phyloP scores from a whole-genome alignment of 2,888 invertebrate species.

The Tillus elongatus region DNA sequence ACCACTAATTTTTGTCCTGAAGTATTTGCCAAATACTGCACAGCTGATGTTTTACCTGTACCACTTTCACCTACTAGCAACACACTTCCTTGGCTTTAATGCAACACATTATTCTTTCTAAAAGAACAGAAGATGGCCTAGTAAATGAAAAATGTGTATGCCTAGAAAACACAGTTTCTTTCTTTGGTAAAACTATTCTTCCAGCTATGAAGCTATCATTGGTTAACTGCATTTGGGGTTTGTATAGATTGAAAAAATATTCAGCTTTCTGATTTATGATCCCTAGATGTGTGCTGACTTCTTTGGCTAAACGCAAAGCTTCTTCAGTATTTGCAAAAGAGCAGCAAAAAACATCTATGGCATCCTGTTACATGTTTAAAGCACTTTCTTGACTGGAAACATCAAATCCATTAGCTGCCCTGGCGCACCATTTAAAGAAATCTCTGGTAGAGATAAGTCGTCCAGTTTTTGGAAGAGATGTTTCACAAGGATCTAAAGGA shows the following conservation, averaged over 20 bases:
- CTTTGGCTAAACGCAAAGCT: conserved; percentile 58
- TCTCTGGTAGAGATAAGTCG: conserved; percentile 76
- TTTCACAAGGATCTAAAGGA: conserved; percentile 29
- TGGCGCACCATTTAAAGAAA: conserved; percentile 82
- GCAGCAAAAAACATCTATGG: conserved; percentile 84
- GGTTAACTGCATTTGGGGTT: conserved; percentile 61
- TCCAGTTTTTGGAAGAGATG: conserved; percentile 41
- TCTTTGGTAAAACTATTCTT: conserved; percentile 47
- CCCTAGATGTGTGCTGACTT: conserved; percentile 72
- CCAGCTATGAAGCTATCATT: conserved; percentile 58
- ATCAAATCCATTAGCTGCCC: conserved; percentile 66
- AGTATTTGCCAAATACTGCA: conserved; percentile 82
- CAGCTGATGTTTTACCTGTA: conserved; percentile 92
- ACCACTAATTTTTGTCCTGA: conserved; percentile 81
- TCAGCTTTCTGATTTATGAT: conserved; percentile 74
- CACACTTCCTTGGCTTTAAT: conserved; percentile 74
- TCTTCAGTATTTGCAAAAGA: conserved; percentile 58
- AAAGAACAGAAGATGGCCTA: conserved; percentile 64
- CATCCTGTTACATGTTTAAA: conserved; percentile 73
- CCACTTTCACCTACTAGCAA: conserved; percentile 96
- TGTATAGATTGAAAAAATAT: conserved; percentile 67
- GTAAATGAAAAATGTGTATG: conserved; percentile 74
- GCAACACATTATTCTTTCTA: conserved; percentile 84
- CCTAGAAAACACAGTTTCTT: conserved; percentile 40
- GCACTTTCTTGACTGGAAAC: conserved; percentile 61